A percentile compares a stretch with the other conserved stretches of the same genome.
Evolutionary conservation across 2,888 invertebrate genomes (phyloP).

Genomic region (Eristalinus aeneus): DNA sequence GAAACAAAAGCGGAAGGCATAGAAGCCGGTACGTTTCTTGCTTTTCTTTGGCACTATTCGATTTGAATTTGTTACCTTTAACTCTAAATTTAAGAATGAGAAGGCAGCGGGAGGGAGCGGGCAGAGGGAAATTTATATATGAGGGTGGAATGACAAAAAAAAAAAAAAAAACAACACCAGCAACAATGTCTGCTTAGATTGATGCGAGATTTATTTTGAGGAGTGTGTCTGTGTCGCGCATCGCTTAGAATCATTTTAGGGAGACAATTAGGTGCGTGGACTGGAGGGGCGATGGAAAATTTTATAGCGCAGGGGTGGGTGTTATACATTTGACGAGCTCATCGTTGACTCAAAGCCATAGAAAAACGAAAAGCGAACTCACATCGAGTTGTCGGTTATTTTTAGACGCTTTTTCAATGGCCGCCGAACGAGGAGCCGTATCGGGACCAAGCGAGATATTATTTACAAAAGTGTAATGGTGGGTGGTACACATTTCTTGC

Average conservation of each 20-base stretch:
- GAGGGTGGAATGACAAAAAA: conserved; percentile 57
- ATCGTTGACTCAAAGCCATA: conserved; percentile 27
- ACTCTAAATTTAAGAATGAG: conserved; percentile 10
- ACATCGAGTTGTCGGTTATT: conserved; percentile 25
- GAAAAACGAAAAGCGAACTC: conserved; percentile 26
- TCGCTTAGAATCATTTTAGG: conserved; percentile 23
- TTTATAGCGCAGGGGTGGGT: conserved; percentile 41
- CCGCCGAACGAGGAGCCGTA: neutral
- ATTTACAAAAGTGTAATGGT: neutral
- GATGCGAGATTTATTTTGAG: neutral
- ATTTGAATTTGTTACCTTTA: neutral
- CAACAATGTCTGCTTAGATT: neutral
- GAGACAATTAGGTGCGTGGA: conserved; percentile 58
- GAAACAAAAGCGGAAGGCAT: neutral
- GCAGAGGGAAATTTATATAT: conserved; percentile 13
- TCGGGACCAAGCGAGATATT: neutral
- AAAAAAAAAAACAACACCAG: neutral
- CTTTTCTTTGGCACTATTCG: neutral
- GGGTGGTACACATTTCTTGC: neutral
- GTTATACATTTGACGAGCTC: conserved; percentile 25
- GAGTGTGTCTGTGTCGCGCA: conserved; percentile 48
- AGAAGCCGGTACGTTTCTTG: neutral
- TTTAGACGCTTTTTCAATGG: conserved; percentile 37
- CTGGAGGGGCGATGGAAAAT: conserved; percentile 29
- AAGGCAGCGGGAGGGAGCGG: too few species aligned